A percentile compares a stretch with the other conserved stretches of the same genome.
phyloP scores from a whole-genome alignment of 2,113 vertebrate species.

The Mustela nigripes region DNA sequence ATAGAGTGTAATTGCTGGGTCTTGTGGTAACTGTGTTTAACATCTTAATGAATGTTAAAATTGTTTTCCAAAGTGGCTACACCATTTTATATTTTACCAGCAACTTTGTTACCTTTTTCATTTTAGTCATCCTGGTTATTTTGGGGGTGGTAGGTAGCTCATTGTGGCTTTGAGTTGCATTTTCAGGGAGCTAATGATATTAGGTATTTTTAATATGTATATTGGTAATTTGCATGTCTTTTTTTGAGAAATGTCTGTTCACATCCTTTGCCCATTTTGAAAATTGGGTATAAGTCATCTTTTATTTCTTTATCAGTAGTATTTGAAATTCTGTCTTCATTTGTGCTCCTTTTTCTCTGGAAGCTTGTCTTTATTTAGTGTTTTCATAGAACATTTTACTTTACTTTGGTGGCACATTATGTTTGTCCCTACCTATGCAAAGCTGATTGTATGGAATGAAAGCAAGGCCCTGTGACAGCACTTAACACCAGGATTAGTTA shows the following conservation, averaged over 20 bases:
- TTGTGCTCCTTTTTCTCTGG: background rate
- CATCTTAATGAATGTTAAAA: background rate
- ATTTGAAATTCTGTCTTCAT: background rate
- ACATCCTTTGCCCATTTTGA: background rate
- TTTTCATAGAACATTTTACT: background rate
- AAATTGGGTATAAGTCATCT: background rate
- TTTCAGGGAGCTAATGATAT: background rate
- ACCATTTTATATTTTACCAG: background rate
- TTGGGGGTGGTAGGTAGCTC: background rate
- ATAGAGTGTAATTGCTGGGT: background rate
- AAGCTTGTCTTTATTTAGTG: background rate
- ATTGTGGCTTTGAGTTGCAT: background rate
- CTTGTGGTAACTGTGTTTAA: background rate
- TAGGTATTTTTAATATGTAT: background rate
- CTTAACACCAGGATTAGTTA: background rate
- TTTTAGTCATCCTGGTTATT: background rate
- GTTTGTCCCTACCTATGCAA: background rate
- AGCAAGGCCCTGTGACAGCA: background rate
- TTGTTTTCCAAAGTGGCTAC: background rate
- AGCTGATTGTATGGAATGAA: background rate
- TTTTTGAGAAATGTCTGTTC: background rate
- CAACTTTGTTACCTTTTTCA: background rate
- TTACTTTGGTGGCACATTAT: background rate
- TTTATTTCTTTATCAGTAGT: background rate
- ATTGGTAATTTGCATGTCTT: background rate